phyloP scores from a whole-genome alignment of 2,888 invertebrate species.

The Ennomos erosarius region DNA sequence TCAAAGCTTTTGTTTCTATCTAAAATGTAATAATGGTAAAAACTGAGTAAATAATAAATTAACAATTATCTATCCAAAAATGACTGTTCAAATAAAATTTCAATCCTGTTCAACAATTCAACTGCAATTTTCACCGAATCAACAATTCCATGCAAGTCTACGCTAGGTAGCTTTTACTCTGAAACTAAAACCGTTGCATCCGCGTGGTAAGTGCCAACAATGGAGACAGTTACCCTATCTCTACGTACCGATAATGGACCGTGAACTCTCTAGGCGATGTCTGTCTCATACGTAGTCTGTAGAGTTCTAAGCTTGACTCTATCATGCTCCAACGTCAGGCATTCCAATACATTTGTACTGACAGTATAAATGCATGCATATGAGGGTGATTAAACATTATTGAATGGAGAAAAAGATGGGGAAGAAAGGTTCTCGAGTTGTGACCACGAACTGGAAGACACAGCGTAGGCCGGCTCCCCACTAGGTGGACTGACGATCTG shows the following conservation, averaged over 20 bases:
- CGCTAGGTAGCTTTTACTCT: constrained; percentile 45
- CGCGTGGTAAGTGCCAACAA: constrained; percentile 67
- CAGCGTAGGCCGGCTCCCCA: no score
- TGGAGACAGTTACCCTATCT: constrained; percentile 71
- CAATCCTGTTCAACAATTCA: constrained; percentile 38
- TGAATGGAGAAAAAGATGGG: no score
- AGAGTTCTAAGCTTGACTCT: constrained; percentile 13
- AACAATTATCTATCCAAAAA: no score
- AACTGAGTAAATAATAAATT: no score
- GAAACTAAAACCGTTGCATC: constrained; percentile 54
- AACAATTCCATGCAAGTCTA: constrained; percentile 47
- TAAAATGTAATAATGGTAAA: no score
- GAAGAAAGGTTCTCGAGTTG: no score
- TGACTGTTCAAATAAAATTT: no score
- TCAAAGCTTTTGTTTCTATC: no score
- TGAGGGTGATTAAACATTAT: no score
- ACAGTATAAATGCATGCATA: constrained; percentile 37
- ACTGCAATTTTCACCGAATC: constrained; percentile 43
- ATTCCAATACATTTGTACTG: neutral
- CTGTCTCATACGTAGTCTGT: constrained; percentile 50
- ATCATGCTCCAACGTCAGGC: constrained; percentile 7
- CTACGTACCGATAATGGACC: constrained; percentile 74
- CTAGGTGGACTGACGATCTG: no score
- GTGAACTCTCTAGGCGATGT: constrained; percentile 72
- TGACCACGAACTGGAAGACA: no score